Evolutionary conservation across 2,797 vertebrate species (phyloP), one percentile per base, ranked within the genome.

Genomic region (Danio choprae): DNA sequence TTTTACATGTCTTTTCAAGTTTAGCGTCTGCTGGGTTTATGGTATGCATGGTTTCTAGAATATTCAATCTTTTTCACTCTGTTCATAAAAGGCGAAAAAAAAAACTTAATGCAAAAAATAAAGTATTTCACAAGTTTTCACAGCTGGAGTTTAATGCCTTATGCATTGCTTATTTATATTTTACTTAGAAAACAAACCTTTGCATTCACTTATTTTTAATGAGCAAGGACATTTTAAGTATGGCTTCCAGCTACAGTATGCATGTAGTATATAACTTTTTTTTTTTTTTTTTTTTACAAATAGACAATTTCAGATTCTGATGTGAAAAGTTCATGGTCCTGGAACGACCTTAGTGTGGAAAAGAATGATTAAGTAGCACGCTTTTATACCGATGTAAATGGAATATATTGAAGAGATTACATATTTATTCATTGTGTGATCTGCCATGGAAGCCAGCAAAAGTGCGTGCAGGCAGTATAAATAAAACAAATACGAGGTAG

Each of bases 71-170:
- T 15, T n/a, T 40, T 41, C 3, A 22, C 20, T 58, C 8, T 58
- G 53, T 59, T 68, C 53, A 38, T 77, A n/a, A 78, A 69, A 59
- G 43, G 16, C 77, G 16, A 77, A 68, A 48, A 43, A 15, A 74
- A 60, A 60, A 2, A 46, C 29, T 16, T 20, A 50, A 40, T 0
- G 1, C 50, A 55, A 8, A 36, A 13, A 63, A 36, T 10, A 50
- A 44, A 38, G 22, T 36, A 12, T 44, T 65, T 43, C 63, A 65
- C 8, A 51, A 38, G 15, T 1, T 75, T 74, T 74, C 6, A 13
- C 29, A 50, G 56, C 6, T n/a, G 16, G 10, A 13, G 29, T 41
- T 40, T 10, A 74, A 74, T 51, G 59, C 36, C 44, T 64, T n/a
- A 20, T 51, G 8, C 38, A 64, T 6, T 9, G 5, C 29, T 64